Percentiles rank a stretch among this genome's conserved stretches.
Evolutionary conservation across 2,113 vertebrate species (phyloP).

Genomic region (Paedocypris sp.): DNA sequence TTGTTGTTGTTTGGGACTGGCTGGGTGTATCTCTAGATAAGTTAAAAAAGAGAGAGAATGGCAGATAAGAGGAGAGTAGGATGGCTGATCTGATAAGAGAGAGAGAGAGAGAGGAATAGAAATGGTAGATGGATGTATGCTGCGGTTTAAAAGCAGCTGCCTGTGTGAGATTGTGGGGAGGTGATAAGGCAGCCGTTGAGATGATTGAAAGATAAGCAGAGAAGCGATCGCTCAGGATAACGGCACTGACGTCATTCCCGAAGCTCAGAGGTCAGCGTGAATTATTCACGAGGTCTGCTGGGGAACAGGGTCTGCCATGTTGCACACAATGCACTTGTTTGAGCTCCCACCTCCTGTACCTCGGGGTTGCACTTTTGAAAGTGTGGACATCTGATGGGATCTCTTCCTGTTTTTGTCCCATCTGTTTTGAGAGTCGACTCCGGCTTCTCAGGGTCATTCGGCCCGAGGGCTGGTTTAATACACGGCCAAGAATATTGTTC

Average conservation of each 20-base stretch:
- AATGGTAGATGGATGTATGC: constrained; percentile 52
- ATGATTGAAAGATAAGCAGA: constrained; percentile 56
- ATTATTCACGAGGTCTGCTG: constrained; percentile 41
- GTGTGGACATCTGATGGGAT: constrained; percentile 27
- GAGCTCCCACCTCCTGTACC: constrained; percentile 18
- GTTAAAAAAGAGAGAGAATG: constrained; percentile 37
- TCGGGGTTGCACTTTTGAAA: constrained; percentile 27
- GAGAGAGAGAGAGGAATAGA: constrained; percentile 44
- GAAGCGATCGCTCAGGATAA: constrained; percentile 44
- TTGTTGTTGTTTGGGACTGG: constrained; percentile 46
- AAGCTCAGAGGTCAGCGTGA: constrained; percentile 52
- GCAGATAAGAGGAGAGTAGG: constrained; percentile 41
- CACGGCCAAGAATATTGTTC: constrained; percentile 4
- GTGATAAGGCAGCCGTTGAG: constrained; percentile 59
- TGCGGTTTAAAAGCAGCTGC: constrained; percentile 45
- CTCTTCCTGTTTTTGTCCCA: constrained; percentile 34
- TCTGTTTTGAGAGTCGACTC: constrained; percentile 12
- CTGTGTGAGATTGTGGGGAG: constrained; percentile 46
- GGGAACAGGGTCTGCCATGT: neutral
- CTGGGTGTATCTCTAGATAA: constrained; percentile 48
- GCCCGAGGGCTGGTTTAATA: constrained; percentile 26
- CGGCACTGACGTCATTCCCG: constrained; percentile 47
- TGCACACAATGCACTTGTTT: constrained; percentile 16
- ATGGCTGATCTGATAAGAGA: constrained; percentile 39
- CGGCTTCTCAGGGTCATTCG: constrained; percentile 33